These are phyloP conservation scores for Caenorhabditis zanzibari DNA, from an alignment of 2,888 invertebrate species.

Conservation along the genomic window DNA sequence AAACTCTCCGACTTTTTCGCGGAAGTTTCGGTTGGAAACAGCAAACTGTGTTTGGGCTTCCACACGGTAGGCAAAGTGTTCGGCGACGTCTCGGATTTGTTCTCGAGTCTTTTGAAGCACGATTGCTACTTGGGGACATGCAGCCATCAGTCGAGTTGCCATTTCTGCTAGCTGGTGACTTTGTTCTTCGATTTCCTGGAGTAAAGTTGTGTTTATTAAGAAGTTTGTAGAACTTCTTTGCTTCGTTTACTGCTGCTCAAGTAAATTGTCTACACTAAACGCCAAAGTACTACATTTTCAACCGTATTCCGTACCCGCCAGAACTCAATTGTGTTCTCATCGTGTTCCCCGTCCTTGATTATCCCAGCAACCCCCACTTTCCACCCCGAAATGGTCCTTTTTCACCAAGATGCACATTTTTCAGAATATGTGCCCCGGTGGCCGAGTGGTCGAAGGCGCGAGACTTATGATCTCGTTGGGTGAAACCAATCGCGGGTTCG, in stretches of 20 bases:
- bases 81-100: slow-evolving; percentile 91
- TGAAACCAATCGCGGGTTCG: slow-evolving; percentile 59
- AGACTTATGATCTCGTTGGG: slow-evolving; percentile 61
- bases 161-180: slow-evolving; percentile 90
- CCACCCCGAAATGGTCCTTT: background rate
- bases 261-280: too few species aligned
- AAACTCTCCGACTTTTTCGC: slow-evolving; percentile 88
- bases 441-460: slow-evolving; percentile 64
- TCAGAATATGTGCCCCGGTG: slow-evolving; percentile 55
- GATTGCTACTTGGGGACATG: slow-evolving; percentile 85
- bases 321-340: too few species aligned
- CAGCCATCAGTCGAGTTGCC: slow-evolving; percentile 86
- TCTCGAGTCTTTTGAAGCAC: slow-evolving; percentile 88
- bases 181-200: slow-evolving; percentile 89
- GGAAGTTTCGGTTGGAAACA: slow-evolving; percentile 89
- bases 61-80: slow-evolving; percentile 89
- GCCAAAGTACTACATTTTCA: too few species aligned
- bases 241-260: too few species aligned
- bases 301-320: too few species aligned
- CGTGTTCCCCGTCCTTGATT: too few species aligned
- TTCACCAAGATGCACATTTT: slow-evolving; percentile 25
- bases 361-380: too few species aligned
- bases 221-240: too few species aligned
- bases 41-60: slow-evolving; percentile 89
- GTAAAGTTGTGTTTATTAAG: background rate